These are phyloP conservation scores for Champsocephalus gunnari DNA, from an alignment of 2,797 vertebrate genomes.

Conservation along the genomic window DNA sequence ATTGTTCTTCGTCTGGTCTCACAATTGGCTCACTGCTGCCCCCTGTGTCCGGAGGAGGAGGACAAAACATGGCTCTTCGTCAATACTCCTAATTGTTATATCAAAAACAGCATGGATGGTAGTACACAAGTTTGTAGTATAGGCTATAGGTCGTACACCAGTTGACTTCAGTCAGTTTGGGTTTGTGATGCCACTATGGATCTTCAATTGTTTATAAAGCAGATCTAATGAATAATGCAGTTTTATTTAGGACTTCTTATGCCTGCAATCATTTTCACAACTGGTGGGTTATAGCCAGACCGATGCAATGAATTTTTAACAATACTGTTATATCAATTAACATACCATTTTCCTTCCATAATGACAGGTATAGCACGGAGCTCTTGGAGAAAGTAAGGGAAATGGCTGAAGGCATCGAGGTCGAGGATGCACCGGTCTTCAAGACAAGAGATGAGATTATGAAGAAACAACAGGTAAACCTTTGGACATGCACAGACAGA, in stretches of 20 bases:
- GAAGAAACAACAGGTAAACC: conserved; percentile 84
- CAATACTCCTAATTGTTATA: too few species aligned
- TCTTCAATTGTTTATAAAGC: neutral
- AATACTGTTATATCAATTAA: neutral
- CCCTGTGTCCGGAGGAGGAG: neutral
- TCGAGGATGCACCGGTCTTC: conserved; percentile 91
- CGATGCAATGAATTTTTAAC: too few species aligned
- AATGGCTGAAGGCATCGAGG: conserved; percentile 90
- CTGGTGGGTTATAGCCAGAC: neutral
- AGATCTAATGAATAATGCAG: neutral
- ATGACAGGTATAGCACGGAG: conserved; percentile 85
- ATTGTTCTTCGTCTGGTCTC: neutral
- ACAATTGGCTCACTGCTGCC: conserved; percentile 12
- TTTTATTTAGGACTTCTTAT: neutral
- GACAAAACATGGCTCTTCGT: neutral
- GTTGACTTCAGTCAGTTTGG: neutral
- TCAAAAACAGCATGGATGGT: too few species aligned
- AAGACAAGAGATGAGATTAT: conserved; percentile 91
- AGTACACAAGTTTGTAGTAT: too few species aligned
- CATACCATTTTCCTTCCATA: neutral
- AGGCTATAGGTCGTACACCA: too few species aligned
- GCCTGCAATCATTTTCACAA: neutral
- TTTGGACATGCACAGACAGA: neutral
- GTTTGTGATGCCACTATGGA: neutral
- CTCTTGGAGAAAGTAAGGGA: conserved; percentile 88